Percentiles rank a stretch among this genome's conserved stretches.
phyloP scores from a whole-genome alignment of 1,140 invertebrate genomes.

The Reticulitermes speratus region DNA sequence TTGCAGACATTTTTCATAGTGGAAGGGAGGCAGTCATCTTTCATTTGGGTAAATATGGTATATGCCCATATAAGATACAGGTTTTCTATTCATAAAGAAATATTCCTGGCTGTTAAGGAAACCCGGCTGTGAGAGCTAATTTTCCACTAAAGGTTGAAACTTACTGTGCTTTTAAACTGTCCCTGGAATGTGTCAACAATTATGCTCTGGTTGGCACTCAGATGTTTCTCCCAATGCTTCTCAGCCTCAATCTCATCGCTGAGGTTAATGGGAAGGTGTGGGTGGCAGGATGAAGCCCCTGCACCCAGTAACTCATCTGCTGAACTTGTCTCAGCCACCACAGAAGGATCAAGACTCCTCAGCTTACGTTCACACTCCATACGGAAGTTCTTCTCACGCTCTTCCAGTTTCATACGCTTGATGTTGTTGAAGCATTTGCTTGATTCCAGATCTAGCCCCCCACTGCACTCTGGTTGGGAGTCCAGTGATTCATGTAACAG shows the following conservation, averaged over 20 bases:
- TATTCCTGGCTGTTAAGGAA: no score
- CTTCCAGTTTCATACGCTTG: conserved; percentile 51
- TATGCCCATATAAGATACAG: no score
- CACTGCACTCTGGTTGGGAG: not conserved
- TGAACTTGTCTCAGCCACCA: conserved; percentile 19
- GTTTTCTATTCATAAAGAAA: no score
- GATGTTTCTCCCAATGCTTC: conserved; percentile 63
- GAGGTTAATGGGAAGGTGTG: conserved; percentile 15
- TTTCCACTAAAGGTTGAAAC: conserved; percentile 25
- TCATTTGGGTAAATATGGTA: no score
- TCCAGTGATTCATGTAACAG: conserved; percentile 42
- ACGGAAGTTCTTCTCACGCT: conserved; percentile 49
- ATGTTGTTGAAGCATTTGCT: conserved; percentile 48
- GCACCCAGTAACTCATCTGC: conserved; percentile 40
- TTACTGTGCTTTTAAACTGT: conserved; percentile 70
- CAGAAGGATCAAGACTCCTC: conserved; percentile 28
- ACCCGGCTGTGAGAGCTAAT: no score
- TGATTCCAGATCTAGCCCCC: conserved; percentile 31
- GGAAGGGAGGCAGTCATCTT: no score
- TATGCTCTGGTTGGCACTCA: conserved; percentile 60
- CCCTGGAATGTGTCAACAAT: conserved; percentile 72
- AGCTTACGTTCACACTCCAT: conserved; percentile 40
- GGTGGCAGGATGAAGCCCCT: conserved; percentile 40
- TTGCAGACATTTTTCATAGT: no score
- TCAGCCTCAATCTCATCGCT: conserved; percentile 55